These are phyloP conservation scores for Connochaetes taurinus DNA, from an alignment of 2,113 vertebrate species.

Conservation along the genomic window DNA sequence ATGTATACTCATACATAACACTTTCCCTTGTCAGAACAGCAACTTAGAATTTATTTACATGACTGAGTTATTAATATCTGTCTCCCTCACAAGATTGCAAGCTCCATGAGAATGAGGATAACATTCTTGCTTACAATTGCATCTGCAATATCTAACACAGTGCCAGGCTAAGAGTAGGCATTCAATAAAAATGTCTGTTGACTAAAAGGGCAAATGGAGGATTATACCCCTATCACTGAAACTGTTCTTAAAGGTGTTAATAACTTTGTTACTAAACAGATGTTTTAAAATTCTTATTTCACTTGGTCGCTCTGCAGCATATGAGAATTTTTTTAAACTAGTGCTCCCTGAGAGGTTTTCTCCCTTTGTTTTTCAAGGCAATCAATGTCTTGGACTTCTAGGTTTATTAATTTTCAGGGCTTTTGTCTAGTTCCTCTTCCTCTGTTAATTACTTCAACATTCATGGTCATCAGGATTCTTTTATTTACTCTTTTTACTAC, in stretches of 20 bases:
- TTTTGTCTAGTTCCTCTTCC: background rate
- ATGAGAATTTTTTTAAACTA: background rate
- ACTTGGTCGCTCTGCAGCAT: background rate
- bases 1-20: background rate
- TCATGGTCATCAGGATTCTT: background rate
- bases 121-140: background rate
- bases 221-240: background rate
- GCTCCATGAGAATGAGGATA: background rate
- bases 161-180: background rate
- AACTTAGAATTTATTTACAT: constrained; percentile 9
- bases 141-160: background rate
- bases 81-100: background rate
- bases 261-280: background rate
- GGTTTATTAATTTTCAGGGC: background rate
- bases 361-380: background rate
- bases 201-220: background rate
- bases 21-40: background rate
- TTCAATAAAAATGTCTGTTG: background rate
- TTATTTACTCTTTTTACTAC: background rate
- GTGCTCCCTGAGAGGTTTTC: background rate
- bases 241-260: background rate
- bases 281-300: background rate
- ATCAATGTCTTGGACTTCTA: background rate
- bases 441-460: background rate
- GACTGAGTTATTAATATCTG: background rate